Evolutionary conservation across 2,113 vertebrate species (phyloP).

Genomic region (Pteropus alecto): DNA sequence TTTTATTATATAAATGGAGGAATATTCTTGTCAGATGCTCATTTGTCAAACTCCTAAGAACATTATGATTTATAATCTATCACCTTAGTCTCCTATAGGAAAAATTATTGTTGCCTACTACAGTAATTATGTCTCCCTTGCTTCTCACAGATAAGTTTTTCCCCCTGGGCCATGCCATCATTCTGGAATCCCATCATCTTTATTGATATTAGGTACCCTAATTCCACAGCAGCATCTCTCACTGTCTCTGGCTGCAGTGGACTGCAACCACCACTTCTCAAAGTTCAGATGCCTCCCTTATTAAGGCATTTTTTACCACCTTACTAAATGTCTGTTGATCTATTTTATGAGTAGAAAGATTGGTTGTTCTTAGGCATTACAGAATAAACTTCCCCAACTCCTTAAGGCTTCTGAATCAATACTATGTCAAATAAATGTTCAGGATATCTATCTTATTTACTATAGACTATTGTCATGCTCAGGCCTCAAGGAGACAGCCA

Average conservation of each 20-base stretch:
- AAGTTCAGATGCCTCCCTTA: neutral
- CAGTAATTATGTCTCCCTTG: neutral
- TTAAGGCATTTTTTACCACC: neutral
- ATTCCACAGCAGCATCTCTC: neutral
- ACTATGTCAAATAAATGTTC: neutral
- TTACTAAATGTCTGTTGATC: neutral
- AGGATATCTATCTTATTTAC: neutral
- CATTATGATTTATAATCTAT: constrained; percentile 15
- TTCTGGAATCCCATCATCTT: neutral
- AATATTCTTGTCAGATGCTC: neutral
- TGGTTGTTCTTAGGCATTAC: neutral
- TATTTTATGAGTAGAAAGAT: neutral
- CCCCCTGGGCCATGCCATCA: neutral
- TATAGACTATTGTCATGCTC: neutral
- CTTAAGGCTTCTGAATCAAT: neutral
- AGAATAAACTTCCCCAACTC: neutral
- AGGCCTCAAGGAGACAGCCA: neutral
- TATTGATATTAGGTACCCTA: neutral
- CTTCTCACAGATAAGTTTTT: neutral
- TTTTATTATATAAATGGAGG: neutral
- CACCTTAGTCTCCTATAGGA: neutral
- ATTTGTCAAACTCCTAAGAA: neutral
- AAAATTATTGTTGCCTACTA: neutral
- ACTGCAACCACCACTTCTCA: neutral
- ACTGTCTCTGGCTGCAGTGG: neutral